These are phyloP conservation scores for Muscicapa striata DNA, from an alignment of 2,797 vertebrate genomes.

Conservation along the genomic window DNA sequence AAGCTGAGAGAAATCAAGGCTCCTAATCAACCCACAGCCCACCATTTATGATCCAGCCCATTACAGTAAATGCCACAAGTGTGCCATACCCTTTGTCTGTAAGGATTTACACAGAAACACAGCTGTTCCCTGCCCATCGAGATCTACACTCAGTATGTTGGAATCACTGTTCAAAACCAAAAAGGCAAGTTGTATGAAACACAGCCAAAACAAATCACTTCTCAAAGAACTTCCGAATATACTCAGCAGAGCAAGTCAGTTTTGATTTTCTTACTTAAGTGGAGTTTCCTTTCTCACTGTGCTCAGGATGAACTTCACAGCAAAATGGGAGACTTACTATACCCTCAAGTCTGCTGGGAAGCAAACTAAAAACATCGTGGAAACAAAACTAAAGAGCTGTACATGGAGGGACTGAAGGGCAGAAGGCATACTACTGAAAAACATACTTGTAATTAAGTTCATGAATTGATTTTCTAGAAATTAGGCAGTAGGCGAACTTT, in stretches of 20 bases:
- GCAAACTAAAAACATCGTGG: neutral
- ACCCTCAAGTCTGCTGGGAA: neutral
- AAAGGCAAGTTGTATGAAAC: neutral
- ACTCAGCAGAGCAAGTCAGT: neutral
- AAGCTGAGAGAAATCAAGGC: neutral
- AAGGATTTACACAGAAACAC: neutral
- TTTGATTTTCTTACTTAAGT: neutral
- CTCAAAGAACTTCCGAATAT: neutral
- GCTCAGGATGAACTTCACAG: neutral
- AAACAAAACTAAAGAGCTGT: neutral
- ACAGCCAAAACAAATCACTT: neutral
- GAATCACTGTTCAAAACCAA: neutral
- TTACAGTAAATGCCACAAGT: neutral
- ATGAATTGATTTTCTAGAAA: neutral
- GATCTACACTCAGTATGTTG: neutral
- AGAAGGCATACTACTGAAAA: neutral
- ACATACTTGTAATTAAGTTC: neutral
- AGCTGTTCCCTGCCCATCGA: neutral
- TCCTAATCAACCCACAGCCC: neutral
- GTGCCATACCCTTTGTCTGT: neutral
- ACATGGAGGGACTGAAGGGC: neutral
- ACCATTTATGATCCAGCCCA: neutral
- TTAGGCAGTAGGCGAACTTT: neutral
- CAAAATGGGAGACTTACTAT: neutral
- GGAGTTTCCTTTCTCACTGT: neutral